Percentiles rank a stretch among this genome's conserved stretches.
Evolutionary conservation across 2,888 invertebrate genomes (phyloP).

Genomic region (Hydrotaea diabolus): DNA sequence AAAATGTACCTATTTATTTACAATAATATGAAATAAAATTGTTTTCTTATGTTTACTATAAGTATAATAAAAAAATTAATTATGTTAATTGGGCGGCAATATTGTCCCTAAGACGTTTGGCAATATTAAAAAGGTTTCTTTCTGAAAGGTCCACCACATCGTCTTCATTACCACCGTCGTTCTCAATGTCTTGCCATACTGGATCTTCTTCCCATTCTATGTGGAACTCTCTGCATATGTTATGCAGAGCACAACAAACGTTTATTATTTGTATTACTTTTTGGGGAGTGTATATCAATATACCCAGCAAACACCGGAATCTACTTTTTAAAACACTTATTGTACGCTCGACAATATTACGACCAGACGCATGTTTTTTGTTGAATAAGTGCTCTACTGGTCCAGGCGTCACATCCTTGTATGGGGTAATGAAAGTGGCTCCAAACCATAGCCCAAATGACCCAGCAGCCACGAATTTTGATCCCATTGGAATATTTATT

Average conservation of each 20-base stretch:
- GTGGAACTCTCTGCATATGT: slow-evolving; percentile 11
- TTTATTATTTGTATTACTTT: slow-evolving; percentile 35
- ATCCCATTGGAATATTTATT: too few species aligned
- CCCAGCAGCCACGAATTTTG: too few species aligned
- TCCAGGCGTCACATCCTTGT: neutral
- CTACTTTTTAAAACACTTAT: slow-evolving; percentile 45
- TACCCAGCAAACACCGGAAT: slow-evolving; percentile 33
- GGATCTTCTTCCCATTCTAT: neutral
- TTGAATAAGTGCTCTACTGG: slow-evolving; percentile 26
- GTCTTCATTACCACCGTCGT: neutral
- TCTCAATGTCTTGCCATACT: neutral
- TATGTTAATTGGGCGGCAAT: neutral
- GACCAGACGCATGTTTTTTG: neutral
- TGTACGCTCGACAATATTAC: slow-evolving; percentile 40
- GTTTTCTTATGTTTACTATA: neutral
- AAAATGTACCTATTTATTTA: too few species aligned
- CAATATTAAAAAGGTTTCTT: slow-evolving; percentile 23
- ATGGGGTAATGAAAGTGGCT: slow-evolving; percentile 14
- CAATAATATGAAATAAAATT: slow-evolving; percentile 3
- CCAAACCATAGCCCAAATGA: slow-evolving; percentile 20
- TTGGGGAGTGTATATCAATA: slow-evolving; percentile 5
- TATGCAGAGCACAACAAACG: slow-evolving; percentile 24
- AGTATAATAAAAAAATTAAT: too few species aligned
- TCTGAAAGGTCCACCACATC: slow-evolving; percentile 1
- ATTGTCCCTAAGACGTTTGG: slow-evolving; percentile 12